Evolutionary conservation across 2,888 invertebrate species (phyloP).

Genomic region (Spisula subtruncata): DNA sequence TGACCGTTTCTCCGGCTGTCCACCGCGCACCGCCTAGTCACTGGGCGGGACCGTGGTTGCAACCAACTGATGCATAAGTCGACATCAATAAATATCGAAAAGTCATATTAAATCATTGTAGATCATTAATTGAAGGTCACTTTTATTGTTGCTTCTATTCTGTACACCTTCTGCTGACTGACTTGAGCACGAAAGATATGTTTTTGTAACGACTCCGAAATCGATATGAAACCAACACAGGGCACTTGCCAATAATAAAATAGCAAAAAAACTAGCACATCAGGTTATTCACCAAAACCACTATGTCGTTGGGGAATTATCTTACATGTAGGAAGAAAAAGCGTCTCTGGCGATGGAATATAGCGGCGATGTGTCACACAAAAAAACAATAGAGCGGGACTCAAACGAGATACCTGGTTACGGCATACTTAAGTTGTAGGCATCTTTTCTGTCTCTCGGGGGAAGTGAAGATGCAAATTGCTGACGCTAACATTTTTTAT

Average conservation of each 20-base stretch:
- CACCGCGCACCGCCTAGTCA: no score
- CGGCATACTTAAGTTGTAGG: not conserved
- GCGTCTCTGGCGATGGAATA: not conserved
- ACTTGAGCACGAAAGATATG: not conserved
- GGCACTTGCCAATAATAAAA: slow-evolving; percentile 2
- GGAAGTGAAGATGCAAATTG: not conserved
- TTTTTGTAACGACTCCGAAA: not conserved
- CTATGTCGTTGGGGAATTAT: not conserved
- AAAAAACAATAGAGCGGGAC: not conserved
- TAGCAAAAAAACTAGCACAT: not conserved
- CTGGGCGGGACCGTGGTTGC: no score
- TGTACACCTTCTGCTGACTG: not conserved
- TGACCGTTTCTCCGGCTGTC: no score
- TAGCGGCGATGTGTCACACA: not conserved
- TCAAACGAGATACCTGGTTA: not conserved
- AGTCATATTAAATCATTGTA: no score
- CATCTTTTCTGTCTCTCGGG: not conserved
- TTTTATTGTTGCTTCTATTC: not conserved
- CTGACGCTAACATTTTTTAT: not conserved
- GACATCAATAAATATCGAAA: no score
- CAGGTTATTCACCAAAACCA: not conserved
- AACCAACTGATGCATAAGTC: no score
- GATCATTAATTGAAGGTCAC: not conserved
- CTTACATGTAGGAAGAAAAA: not conserved
- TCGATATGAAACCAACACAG: not conserved